These are phyloP conservation scores for Lytechinus pictus DNA, from an alignment of 35 echinoderm and acorn worm genomes.

Conservation along the genomic window DNA sequence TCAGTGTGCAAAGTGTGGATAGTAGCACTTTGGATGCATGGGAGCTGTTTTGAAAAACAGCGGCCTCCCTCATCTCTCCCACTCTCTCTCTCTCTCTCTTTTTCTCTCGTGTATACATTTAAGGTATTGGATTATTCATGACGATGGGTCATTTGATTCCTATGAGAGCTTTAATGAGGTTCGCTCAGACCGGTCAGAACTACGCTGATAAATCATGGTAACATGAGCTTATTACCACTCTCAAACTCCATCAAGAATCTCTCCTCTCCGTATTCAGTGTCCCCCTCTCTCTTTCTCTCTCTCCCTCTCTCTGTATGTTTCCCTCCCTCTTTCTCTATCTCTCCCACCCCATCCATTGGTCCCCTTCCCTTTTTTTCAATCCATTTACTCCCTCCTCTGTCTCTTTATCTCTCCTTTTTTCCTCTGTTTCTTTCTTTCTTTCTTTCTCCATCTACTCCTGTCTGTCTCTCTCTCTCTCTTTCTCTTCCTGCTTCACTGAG, in stretches of 20 bases:
- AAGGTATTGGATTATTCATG: not conserved
- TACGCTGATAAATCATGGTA: conserved; percentile 24
- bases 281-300: not conserved
- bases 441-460: not conserved
- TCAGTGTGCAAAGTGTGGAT: not conserved
- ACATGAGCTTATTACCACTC: conserved; percentile 8
- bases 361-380: not conserved
- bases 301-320: not conserved
- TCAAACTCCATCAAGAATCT: not conserved
- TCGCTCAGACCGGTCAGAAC: not conserved
- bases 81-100: not conserved
- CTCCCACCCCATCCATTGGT: not conserved
- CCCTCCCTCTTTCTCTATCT: not conserved
- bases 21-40: not conserved
- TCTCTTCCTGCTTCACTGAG: not conserved
- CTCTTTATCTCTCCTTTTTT: not conserved
- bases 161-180: conserved; percentile 1
- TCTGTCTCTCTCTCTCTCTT: conserved; percentile 35
- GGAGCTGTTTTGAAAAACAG: not conserved
- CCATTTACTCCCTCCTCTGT: not conserved
- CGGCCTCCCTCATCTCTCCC: not conserved
- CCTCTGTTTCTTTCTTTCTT: not conserved
- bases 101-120: not conserved
- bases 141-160: not conserved
- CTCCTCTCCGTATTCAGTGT: not conserved